Base-by-base conservation (phyloP, 2,888 invertebrate genomes). In the Ernsta delagoae region DNA sequence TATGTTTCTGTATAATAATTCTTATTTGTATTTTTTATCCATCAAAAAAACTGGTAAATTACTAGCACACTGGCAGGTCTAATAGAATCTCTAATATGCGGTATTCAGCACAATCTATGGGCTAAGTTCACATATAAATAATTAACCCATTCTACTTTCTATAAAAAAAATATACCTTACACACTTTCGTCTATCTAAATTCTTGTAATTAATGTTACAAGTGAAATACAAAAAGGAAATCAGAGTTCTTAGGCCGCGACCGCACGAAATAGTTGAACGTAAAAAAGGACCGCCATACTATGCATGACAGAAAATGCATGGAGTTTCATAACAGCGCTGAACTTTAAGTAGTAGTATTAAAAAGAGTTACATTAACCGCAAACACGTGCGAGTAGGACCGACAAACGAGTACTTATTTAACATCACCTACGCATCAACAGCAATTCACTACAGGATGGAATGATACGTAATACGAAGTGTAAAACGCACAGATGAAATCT, bases 121-220 rank as follows among this genome's bases (percentile, higher is more conserved):
- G 43, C 24, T 11, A 59, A 6, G 5, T 36, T 36, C 36, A 24
- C 24, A 24, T 24, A 1, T 24, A 24, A 24, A 24, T 24, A n/a
- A n/a, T n/a, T n/a, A n/a, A 6, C 57, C 34, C 6, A 7, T n/a
- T 57, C 36, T 57, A 57, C 34, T 57, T 57, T 39, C 16, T 59
- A 41, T 41, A 16, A 75, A 76, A 75, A 74, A 45, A 73, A 72
- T 66, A 72, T 77, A 82, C 82, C 81, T 5, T 79, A 78, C 79
- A 82, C 82, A 86, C 83, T 81, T 82, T 70, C 83, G 81, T 80
- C 76, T 76, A 75, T 75, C 70, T 71, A 75, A 75, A 67, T 75
- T 78, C 74, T 78, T 77, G 70, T 70, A 72, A 68, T 16, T 68
- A 71, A 68, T 16, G 39, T 41, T 71, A 75, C 76, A 79, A 72